A percentile compares a stretch with the other conserved stretches of the same genome.
These are phyloP conservation scores for Folsomia manolachei DNA, from an alignment of 2,888 invertebrate genomes.

Conservation along the genomic window DNA sequence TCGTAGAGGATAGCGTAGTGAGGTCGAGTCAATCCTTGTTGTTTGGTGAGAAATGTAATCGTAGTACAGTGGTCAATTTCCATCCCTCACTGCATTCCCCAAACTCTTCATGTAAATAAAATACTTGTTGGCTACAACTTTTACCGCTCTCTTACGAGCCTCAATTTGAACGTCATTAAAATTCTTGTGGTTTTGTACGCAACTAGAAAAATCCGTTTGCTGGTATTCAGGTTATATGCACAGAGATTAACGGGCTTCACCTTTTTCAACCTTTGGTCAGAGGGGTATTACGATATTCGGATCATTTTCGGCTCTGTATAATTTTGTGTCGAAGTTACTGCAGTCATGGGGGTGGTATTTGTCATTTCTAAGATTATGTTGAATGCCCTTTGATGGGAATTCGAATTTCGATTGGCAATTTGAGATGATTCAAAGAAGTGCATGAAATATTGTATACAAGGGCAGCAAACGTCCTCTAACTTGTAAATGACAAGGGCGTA, in stretches of 20 bases:
- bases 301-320: too few species aligned
- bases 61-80: background rate
- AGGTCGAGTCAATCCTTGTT: too few species aligned
- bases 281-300: background rate
- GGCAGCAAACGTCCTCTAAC: slow-evolving; percentile 36
- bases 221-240: background rate
- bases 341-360: too few species aligned
- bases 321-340: too few species aligned
- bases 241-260: background rate
- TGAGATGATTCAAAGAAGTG: too few species aligned
- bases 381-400: too few species aligned
- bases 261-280: background rate
- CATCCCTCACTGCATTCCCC: background rate
- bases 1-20: too few species aligned
- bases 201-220: background rate
- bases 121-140: background rate
- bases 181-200: background rate
- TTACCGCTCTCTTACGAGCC: background rate
- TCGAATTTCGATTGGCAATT: too few species aligned
- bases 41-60: background rate
- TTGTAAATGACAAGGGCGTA: slow-evolving; percentile 46
- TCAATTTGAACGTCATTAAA: background rate
- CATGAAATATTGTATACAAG: too few species aligned
- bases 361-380: too few species aligned
- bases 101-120: background rate